Percentiles rank a stretch among this genome's conserved stretches.
Conservation (phyloP, 2,797 vertebrate species). For the Tolypeutes matacus region DNA sequence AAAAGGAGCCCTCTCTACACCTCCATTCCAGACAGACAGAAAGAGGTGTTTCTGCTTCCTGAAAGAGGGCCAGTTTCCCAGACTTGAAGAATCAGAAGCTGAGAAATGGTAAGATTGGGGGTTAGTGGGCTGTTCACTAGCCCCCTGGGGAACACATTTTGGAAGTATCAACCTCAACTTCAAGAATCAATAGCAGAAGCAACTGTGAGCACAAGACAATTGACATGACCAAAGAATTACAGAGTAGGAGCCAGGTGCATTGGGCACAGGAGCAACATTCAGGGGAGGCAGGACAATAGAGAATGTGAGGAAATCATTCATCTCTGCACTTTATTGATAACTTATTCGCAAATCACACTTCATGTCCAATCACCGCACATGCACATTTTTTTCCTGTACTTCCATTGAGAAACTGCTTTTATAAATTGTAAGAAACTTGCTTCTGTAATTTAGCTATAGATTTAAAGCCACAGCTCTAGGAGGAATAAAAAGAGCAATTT, state of each 20-base stretch:
- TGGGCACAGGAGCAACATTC: not conserved
- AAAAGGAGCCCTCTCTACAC: not conserved
- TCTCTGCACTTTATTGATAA: not conserved
- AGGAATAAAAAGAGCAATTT: not conserved
- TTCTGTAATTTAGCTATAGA: not conserved
- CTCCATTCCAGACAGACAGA: not conserved
- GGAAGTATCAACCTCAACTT: not conserved
- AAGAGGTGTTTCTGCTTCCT: not conserved
- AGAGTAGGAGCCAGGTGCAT: not conserved
- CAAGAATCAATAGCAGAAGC: not conserved
- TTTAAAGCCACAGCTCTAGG: not conserved
- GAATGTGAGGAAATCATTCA: not conserved
- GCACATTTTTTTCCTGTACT: fast-evolving
- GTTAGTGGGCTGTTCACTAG: not conserved
- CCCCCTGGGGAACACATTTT: no score
- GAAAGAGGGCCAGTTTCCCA: not conserved
- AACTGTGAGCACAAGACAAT: not conserved
- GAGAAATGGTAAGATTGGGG: not conserved
- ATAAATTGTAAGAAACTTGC: not conserved
- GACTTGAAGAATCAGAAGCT: not conserved
- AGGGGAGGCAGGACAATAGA: not conserved
- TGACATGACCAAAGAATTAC: not conserved
- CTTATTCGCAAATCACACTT: not conserved
- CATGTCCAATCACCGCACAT: not conserved
- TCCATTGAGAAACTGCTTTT: not conserved